Percentiles rank a stretch among this genome's conserved stretches.
phyloP scores from a whole-genome alignment of 2,888 invertebrate species.

The Pimpla rufipes region DNA sequence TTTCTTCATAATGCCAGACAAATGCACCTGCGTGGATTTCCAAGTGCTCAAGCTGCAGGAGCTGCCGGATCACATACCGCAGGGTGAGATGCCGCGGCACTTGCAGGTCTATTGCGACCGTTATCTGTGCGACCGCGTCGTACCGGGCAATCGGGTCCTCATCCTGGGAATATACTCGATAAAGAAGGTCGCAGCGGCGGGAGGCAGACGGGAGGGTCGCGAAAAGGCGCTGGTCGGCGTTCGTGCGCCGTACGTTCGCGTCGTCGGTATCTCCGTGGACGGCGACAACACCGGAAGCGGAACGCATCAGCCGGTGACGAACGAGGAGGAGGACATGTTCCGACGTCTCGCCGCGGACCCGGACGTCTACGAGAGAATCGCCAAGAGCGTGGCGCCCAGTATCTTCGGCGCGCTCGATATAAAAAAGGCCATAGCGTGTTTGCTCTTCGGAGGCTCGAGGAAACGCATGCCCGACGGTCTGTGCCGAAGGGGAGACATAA shows the following conservation, averaged over 20 bases:
- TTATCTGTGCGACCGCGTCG: constrained; percentile 96
- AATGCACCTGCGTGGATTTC: constrained; percentile 98
- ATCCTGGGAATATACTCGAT: constrained; percentile 98
- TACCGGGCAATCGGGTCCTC: constrained; percentile 97
- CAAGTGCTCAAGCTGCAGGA: constrained; percentile 99
- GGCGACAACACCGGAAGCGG: constrained; percentile 91
- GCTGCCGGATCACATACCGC: constrained; percentile 96
- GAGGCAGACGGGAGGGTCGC: constrained; percentile 89
- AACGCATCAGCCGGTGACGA: constrained; percentile 85
- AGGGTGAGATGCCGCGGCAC: constrained; percentile 99
- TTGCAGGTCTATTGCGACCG: constrained; percentile 97
- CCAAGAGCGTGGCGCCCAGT: constrained; percentile 97
- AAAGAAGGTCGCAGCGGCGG: constrained; percentile 91
- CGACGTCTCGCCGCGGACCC: constrained; percentile 93
- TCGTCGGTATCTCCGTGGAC: constrained; percentile 96
- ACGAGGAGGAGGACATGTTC: constrained; percentile 93
- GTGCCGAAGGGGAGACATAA: constrained; percentile 98
- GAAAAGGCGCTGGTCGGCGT: constrained; percentile 96
- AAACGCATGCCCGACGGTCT: constrained; percentile 97
- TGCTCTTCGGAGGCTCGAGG: constrained; percentile 96
- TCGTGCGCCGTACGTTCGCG: constrained; percentile 96
- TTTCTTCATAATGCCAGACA: constrained; percentile 99
- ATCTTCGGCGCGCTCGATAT: constrained; percentile 98
- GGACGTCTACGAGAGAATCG: constrained; percentile 95
- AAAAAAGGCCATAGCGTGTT: constrained; percentile 97